Base-by-base conservation (phyloP, 2,888 invertebrate genomes). In the Phyllotreta striolata region DNA sequence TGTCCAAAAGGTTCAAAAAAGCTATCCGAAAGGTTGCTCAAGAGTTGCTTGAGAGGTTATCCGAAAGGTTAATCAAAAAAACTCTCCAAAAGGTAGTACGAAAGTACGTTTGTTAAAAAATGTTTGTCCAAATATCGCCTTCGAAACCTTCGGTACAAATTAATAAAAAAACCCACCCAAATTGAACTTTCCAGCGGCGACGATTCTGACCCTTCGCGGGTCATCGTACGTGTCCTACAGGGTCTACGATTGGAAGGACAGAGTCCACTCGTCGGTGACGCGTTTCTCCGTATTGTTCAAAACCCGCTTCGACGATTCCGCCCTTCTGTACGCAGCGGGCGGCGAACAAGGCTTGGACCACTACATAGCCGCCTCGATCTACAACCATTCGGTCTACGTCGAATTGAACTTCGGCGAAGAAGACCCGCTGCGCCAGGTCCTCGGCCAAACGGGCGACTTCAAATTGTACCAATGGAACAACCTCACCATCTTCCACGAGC, bases 141-240 rank as follows among this genome's bases (percentile, higher is more conserved):
- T n/a, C n/a, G n/a, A n/a, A n/a, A n/a, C n/a, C n/a, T n/a, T n/a
- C n/a, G n/a, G n/a, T n/a, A n/a, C n/a, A n/a, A n/a, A n/a, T n/a
- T n/a, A n/a, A n/a, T n/a, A n/a, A n/a, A n/a, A n/a, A n/a, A 24
- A 24, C n/a, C 13, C 47, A 9, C 14, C 6, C 14, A 3, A 34
- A 9, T 35, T 34, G 3, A 9, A 35, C 2, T 51, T 51, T 74
- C 63, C 54, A 96, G 95, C 92, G 80, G 91, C 94, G 38, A 95
- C 95, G 1, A 87, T 92, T 66, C 84, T 96, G 67, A 96, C 95
- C 0, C 83, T 96, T 34, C 87, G 93, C 67, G 96, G 96, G 0
- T 95, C 95, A 46, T 95, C 96, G 61, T 96, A 94, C 83, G 91
- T 96, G 24, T 94, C 93, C 0, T 96, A 96, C 81, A 87, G 94